These are phyloP conservation scores for Euplagia quadripunctaria DNA, from an alignment of 2,888 invertebrate genomes.

Conservation along the genomic window DNA sequence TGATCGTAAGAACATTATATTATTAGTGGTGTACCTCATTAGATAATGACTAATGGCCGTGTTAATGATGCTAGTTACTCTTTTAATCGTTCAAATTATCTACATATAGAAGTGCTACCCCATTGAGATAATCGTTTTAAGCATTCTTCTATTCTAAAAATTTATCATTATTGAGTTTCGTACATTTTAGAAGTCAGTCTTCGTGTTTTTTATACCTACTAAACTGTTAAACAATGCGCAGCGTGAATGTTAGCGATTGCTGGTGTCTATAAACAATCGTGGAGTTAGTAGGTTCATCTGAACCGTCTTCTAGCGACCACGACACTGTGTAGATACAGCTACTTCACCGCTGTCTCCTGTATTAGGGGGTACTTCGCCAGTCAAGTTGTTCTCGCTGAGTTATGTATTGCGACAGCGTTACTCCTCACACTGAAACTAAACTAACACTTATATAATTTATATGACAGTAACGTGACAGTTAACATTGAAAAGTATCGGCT, in stretches of 20 bases:
- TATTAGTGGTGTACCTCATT: constrained; percentile 33
- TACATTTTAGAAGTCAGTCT: neutral
- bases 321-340: neutral
- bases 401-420: neutral
- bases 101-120: neutral
- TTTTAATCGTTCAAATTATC: neutral
- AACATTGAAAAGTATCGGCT: neutral
- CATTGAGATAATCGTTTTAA: constrained; percentile 1
- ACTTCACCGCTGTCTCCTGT: neutral
- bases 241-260: neutral
- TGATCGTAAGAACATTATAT: constrained; percentile 34
- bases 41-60: constrained; percentile 20
- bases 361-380: neutral
- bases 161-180: neutral
- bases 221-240: neutral
- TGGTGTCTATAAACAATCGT: neutral
- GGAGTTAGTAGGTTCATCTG: neutral
- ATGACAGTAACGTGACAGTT: too few species aligned
- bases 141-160: neutral
- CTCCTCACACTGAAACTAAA: too few species aligned
- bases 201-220: neutral
- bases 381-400: neutral
- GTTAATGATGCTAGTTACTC: neutral
- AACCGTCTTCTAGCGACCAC: neutral
- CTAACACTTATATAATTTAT: too few species aligned